Base-by-base conservation (phyloP, 2,797 vertebrate genomes). In the Thripadectes ignobilis region DNA sequence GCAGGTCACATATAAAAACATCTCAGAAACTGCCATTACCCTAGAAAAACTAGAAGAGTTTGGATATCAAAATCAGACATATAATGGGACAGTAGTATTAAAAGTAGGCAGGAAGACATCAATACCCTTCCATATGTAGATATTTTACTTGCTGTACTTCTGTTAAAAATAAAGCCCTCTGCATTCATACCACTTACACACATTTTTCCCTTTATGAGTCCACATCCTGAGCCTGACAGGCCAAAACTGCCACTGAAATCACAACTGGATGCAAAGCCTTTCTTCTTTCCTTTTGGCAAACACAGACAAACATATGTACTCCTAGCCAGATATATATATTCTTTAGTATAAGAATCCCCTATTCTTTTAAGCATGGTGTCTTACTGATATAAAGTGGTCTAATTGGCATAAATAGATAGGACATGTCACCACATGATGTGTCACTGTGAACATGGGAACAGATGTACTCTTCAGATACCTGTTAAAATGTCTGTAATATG, bases 331-430 rank as follows among this genome's bases (percentile, higher is more conserved):
- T 48, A 11, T 29, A 29, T 69, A 51, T 14, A 63, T 69, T 89
- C 55, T 75, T 36, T 74, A 46, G 80, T 43, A 38, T 68, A 61
- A 89, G 41, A 90, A 85, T 68, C 75, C 49, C 18, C 19, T 79
- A 21, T 78, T 80, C 61, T 97, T 30, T 88, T 75, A 46, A 81
- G 66, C 49, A 29, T 45, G 75, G 17, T 90, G 24, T n/a, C 43
- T 62, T 81, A 83, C 66, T 88, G 38, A 38, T 81, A 49, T 38
- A 59, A 83, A 62, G 1, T 69, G 43, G 52, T 61, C 67, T 88
- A 51, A 45, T 41, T 87, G 78, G 62, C 94, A 93, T 81, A 95
- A 97, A 97, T 91, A 95, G 87, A 89, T 79, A 45, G 45, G 83
- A 79, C 34, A 63, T 91, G 66, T 88, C 89, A 84, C 81, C 94